phyloP scores from a whole-genome alignment of 2,888 invertebrate genomes.

The Halocaridina rubra region DNA sequence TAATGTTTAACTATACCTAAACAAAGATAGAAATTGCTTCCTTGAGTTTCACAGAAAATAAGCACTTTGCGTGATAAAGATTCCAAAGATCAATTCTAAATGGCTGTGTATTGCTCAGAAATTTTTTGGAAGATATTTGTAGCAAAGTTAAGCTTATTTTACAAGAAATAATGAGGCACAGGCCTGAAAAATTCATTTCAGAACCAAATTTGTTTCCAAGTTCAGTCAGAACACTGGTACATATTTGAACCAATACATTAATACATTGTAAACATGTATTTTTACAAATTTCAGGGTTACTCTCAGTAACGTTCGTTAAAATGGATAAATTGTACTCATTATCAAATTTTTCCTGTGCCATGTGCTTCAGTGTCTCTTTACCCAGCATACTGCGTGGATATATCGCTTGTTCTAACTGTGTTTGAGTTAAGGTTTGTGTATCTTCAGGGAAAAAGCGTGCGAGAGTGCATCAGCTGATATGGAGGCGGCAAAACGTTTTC shows the following conservation, averaged over 20 bases:
- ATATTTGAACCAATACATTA: background rate
- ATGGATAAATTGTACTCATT: background rate
- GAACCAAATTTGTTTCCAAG: background rate
- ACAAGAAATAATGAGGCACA: background rate
- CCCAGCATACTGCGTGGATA: too few relatives aligned
- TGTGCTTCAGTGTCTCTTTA: too few relatives aligned
- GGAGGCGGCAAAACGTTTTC: too few relatives aligned
- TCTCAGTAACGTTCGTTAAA: background rate
- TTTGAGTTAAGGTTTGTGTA: too few relatives aligned
- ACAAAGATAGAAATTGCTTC: background rate
- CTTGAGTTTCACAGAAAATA: background rate
- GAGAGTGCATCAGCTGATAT: too few relatives aligned
- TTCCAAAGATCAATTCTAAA: too few relatives aligned
- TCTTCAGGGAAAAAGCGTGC: too few relatives aligned
- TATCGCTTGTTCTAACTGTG: too few relatives aligned
- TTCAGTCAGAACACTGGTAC: background rate
- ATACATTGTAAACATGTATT: background rate
- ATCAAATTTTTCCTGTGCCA: background rate
- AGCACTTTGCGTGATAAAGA: background rate
- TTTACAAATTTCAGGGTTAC: background rate
- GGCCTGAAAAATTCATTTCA: background rate
- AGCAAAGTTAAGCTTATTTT: background rate
- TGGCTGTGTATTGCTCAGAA: background rate
- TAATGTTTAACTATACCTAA: background rate
- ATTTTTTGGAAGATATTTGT: background rate